Percentiles rank a stretch among this genome's conserved stretches.
These are phyloP conservation scores for Heteromyza rotundicornis DNA, from an alignment of 2,888 invertebrate species.

Conservation along the genomic window DNA sequence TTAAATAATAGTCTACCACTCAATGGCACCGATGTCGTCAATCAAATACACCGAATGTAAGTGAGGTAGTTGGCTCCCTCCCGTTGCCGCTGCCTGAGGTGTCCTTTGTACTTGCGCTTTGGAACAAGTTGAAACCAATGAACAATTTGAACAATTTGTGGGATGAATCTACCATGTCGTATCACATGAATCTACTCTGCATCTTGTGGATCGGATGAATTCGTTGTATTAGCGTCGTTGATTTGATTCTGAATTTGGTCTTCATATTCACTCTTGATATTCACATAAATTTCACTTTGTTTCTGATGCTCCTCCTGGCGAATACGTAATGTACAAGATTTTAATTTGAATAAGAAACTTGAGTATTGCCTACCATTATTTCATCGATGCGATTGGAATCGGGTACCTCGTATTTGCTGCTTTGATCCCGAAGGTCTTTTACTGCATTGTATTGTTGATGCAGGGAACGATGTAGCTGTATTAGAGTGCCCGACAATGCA, in stretches of 20 bases:
- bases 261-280: constrained; percentile 57
- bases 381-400: constrained; percentile 55
- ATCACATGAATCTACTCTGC: constrained; percentile 17
- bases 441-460: constrained; percentile 54
- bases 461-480: constrained; percentile 53
- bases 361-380: constrained; percentile 55
- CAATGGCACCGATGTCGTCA: too few species aligned
- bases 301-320: constrained; percentile 60
- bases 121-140: neutral
- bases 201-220: constrained; percentile 1
- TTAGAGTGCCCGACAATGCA: constrained; percentile 51
- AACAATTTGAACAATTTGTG: neutral
- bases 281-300: constrained; percentile 57
- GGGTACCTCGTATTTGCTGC: constrained; percentile 51
- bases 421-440: constrained; percentile 54
- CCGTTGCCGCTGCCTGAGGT: neutral
- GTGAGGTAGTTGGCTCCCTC: neutral
- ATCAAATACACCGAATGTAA: neutral
- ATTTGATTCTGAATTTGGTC: constrained; percentile 48
- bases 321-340: neutral
- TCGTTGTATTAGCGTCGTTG: constrained; percentile 29
- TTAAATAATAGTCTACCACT: too few species aligned
- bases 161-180: constrained; percentile 3
- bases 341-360: neutral
- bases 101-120: neutral